Evolutionary conservation across 1,140 invertebrate genomes (phyloP), one percentile per base, ranked within the genome.

Genomic region (Hetaerina americana): DNA sequence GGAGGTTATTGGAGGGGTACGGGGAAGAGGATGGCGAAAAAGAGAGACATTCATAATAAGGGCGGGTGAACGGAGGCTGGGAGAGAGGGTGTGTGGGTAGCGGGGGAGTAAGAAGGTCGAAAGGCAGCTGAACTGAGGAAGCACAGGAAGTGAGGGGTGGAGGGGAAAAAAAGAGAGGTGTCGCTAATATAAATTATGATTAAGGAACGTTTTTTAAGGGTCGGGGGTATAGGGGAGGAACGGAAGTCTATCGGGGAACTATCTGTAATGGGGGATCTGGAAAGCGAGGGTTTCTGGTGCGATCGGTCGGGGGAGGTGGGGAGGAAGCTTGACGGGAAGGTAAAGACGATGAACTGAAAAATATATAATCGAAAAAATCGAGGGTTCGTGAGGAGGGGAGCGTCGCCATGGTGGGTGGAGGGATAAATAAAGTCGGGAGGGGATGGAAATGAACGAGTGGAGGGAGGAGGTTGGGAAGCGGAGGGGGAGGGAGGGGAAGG

Each of bases 351-450:
- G 22, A n/a, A 57, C 40, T 57, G 40, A 57, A 57, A 57, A 57
- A 57, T 57, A n/a, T n/a, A 57, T 57, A 57, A 57, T 57, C 40
- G 40, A 57, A 57, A 57, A 57, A 57, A 57, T n/a, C n/a, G n/a
- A n/a, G n/a, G n/a, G n/a, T n/a, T n/a, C n/a, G n/a, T n/a, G n/a
- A n/a, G n/a, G n/a, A n/a, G n/a, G n/a, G 40, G 40, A n/a, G 40
- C 31, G 31, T 40, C 31, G 31, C 40, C 22, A n/a, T 10, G 40
- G 22, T 57, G 22, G 15, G 15, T 57, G 40, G 40, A 57, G 40
- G 10, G 22, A n/a, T 12, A n/a, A n/a, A n/a, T 12, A 6, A 40
- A 18, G 31, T 18, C 6, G 18, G 40, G 40, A 57, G 40, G 15
- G 15, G 22, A 57, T 18, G 15, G n/a, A n/a, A n/a, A n/a, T 12